Conservation (phyloP, 2,113 vertebrate genomes). For the Polypterus senegalus region DNA sequence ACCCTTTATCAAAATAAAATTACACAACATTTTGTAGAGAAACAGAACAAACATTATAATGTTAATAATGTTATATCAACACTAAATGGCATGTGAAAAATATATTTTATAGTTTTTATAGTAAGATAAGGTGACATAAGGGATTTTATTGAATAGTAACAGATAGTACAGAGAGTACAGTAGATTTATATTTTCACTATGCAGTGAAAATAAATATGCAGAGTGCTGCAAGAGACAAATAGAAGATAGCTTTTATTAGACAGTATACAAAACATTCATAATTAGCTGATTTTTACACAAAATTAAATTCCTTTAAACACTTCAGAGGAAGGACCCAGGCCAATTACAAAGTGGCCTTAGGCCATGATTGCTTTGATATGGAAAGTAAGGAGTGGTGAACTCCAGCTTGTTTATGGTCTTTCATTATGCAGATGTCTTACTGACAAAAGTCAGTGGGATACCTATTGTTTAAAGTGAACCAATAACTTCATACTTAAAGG, state of each 20-base stretch:
- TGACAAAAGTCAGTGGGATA: background rate
- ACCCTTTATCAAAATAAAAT: background rate
- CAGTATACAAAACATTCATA: too few relatives aligned
- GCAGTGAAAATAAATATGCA: background rate
- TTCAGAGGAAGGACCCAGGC: background rate
- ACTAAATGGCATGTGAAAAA: too few relatives aligned
- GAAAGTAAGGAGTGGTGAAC: background rate
- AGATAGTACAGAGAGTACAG: background rate
- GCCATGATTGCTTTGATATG: background rate
- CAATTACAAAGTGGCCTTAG: background rate
- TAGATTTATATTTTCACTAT: background rate
- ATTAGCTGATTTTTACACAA: background rate
- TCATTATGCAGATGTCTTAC: background rate
- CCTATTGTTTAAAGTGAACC: background rate
- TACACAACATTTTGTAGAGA: background rate
- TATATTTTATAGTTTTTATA: background rate
- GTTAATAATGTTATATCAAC: too few relatives aligned
- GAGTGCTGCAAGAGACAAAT: background rate
- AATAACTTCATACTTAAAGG: background rate
- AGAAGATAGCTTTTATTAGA: too few relatives aligned
- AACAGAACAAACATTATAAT: background rate
- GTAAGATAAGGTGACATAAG: too few relatives aligned
- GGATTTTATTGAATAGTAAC: background rate
- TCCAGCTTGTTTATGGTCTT: background rate
- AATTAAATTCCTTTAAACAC: background rate